Base-by-base conservation (phyloP, 2,888 invertebrate genomes). In the Orthosia gothica region DNA sequence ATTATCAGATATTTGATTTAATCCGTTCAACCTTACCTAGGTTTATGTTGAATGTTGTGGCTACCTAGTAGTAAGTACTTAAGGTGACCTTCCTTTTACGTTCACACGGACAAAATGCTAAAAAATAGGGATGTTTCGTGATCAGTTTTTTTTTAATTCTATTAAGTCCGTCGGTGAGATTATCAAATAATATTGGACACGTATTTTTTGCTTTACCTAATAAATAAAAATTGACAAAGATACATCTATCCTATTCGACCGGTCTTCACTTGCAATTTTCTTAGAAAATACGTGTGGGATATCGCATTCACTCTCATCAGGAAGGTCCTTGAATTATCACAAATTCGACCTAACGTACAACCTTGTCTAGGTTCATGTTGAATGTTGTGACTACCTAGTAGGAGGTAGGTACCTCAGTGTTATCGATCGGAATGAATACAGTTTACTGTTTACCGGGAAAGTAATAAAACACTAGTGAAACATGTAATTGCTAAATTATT, bases 401-500 rank as follows among this genome's bases (percentile, higher is more conserved):
- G n/a, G 3, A 15, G 3, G 3, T 16, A 52, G 12, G 1, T 26
- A 72, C 49, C 26, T n/a, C n/a, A 12, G 9, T 47, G 11, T 16
- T 40, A 82, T 79, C 55, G 79, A 82, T 82, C 59, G 3, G 1
- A 50, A 61, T 26, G 50, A 50, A 11, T 15, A 64, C 26, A 52
- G 23, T 32, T 64, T 49, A 73, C 54, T 12, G n/a, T 55, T 54
- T 61, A 47, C 69, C 47, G 20, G 40, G 76, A 65, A 79, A 55
- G 47, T 40, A 81, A 64, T 68, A 58, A 59, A 69, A 64, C 47
- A 66, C 32, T 20, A 32, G 23, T 61, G 54, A 40, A 73, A 23
- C 76, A 45, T 64, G 49, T 76, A 61, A 81, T 68, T 54, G 58
- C 54, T 50, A 20, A 13, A 70, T 79, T 78, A 61, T 70, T 58